These are phyloP conservation scores for Mus minutoides DNA, from an alignment of 2,797 vertebrate species.

Conservation along the genomic window DNA sequence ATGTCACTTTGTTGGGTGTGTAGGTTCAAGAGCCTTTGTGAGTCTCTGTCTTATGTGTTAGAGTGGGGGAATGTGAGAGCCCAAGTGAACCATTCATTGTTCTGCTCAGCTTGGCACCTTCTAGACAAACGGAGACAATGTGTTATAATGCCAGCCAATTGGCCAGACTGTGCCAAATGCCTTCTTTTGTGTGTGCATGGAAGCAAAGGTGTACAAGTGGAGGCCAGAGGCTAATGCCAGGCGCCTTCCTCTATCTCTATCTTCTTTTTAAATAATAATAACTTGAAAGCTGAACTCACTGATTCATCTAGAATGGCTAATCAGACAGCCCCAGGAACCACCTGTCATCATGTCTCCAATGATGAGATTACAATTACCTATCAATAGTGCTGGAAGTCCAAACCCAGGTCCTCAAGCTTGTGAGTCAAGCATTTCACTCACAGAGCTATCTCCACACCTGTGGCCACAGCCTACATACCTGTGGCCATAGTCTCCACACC, in stretches of 20 bases:
- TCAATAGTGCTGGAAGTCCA: background rate
- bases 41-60: background rate
- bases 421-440: background rate
- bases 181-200: background rate
- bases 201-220: background rate
- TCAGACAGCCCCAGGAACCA: background rate
- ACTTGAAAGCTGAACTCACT: background rate
- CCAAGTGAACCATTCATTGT: background rate
- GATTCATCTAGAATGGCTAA: background rate
- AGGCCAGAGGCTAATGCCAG: background rate
- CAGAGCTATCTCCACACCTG: background rate
- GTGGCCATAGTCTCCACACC: too few species aligned
- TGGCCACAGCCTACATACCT: too few species aligned
- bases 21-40: background rate
- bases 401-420: background rate
- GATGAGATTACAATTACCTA: background rate
- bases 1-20: background rate
- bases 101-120: background rate
- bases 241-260: background rate
- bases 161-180: too few species aligned
- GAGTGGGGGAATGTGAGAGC: background rate
- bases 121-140: background rate
- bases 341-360: too few species aligned
- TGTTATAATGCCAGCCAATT: too few species aligned
- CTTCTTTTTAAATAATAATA: background rate